Base-by-base conservation (phyloP, 2,113 vertebrate genomes). In the Sinocyclocheilus grahami region DNA sequence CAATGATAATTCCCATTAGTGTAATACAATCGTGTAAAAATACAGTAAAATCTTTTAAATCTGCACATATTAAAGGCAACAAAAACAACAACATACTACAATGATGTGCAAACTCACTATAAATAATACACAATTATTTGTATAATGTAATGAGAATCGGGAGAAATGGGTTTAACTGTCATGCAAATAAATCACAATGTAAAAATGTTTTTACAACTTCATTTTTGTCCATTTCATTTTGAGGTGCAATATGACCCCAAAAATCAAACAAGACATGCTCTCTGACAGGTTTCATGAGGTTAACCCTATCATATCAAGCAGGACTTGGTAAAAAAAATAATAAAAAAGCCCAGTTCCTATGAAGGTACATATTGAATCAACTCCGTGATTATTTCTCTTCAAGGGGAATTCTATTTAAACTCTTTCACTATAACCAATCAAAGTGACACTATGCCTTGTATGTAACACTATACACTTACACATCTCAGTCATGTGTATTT, bases 41-140 rank as follows among this genome's bases (percentile, higher is more conserved):
- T 42, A 55, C 79, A 77, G 14, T 24, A 75, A 37, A 20, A 13
- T 24, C 4, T 65, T 22, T 76, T 20, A 55, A 78, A 30, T 39
- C 37, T 11, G 24, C 63, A 7, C 30, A 37, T 79, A 20, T 51
- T 33, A 83, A 83, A 83, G 80, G 60, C 16, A 67, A 76, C 3
- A 5, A 67, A 27, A 27, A 37, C 2, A 33, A 33, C 2, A 33
- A 33, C 30, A 69, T 16, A 55, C 7, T 20, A 7, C 9, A 4
- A 1, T 46, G 37, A 74, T 33, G 10, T 42, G 37, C 10, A 42
- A 74, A 74, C 67, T 33, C 30, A 65, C 10, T 11, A 4, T 65
- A 65, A 63, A 5, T 65, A 65, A 65, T 27, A 27, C 11, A 65
- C 3, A 3, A 10, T 20, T 37, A 13, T 13, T 22, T n/a, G 20